These are phyloP conservation scores for Eulemur coronatus DNA, from an alignment of 2,797 vertebrate genomes.

Conservation along the genomic window DNA sequence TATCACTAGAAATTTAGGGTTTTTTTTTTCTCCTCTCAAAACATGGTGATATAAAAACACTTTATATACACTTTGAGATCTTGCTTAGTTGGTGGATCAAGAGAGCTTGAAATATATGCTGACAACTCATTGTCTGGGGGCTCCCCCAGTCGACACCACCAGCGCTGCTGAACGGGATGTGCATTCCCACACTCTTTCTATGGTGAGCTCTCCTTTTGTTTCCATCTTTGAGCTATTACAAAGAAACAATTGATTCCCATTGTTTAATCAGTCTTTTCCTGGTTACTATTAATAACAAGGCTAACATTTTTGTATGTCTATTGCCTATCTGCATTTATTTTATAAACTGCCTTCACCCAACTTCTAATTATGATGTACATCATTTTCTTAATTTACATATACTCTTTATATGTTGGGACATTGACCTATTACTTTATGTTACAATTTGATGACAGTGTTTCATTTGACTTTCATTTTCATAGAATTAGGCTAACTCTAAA, in stretches of 20 bases:
- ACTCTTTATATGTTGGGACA: neutral
- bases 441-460: neutral
- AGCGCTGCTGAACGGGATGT: accelerated
- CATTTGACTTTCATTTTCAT: conserved; percentile 29
- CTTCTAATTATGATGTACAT: neutral
- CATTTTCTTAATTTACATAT: neutral
- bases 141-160: accelerated
- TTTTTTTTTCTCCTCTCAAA: conserved; percentile 1
- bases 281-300: neutral
- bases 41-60: neutral
- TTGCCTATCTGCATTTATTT: neutral
- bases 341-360: neutral
- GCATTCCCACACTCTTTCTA: accelerated
- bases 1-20: neutral
- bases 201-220: accelerated
- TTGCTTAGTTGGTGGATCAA: neutral
- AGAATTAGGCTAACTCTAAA: neutral
- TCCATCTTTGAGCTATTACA: neutral
- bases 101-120: neutral
- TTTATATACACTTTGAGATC: neutral
- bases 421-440: neutral
- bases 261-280: neutral
- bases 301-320: neutral
- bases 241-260: neutral
- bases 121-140: neutral